These are phyloP conservation scores for Pollenia angustigena DNA, from an alignment of 2,888 invertebrate species.

Conservation along the genomic window DNA sequence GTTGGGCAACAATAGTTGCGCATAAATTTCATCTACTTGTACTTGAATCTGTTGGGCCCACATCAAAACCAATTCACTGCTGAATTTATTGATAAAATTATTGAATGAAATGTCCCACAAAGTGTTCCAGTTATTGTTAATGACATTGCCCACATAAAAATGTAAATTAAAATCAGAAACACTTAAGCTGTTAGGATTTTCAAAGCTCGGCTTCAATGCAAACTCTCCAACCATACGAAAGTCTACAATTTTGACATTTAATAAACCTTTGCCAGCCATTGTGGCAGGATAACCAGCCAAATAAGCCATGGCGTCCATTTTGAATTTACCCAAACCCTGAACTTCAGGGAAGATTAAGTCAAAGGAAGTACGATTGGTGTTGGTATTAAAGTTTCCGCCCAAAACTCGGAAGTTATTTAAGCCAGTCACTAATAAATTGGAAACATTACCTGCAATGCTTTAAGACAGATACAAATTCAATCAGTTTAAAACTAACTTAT, in stretches of 20 bases:
- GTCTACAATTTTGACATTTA: slow-evolving; percentile 76
- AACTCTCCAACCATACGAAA: slow-evolving; percentile 76
- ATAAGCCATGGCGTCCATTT: slow-evolving; percentile 58
- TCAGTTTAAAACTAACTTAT: neutral
- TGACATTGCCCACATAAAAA: slow-evolving; percentile 75
- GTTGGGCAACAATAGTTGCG: slow-evolving; percentile 52
- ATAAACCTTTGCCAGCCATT: slow-evolving; percentile 67
- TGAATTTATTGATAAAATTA: slow-evolving; percentile 74
- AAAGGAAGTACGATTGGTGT: slow-evolving; percentile 73
- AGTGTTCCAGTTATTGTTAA: slow-evolving; percentile 76
- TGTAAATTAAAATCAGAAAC: slow-evolving; percentile 75
- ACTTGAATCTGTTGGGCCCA: slow-evolving; percentile 75
- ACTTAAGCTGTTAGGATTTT: slow-evolving; percentile 69
- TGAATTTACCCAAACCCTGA: slow-evolving; percentile 75
- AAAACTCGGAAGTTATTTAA: slow-evolving; percentile 76
- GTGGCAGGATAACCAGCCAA: slow-evolving; percentile 73
- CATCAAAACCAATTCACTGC: slow-evolving; percentile 68
- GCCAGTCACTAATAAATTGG: slow-evolving; percentile 77
- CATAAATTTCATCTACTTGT: slow-evolving; percentile 45
- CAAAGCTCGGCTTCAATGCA: slow-evolving; percentile 60
- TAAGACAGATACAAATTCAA: neutral
- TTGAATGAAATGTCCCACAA: slow-evolving; percentile 77
- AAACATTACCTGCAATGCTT: slow-evolving; percentile 76
- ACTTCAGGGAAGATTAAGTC: slow-evolving; percentile 76
- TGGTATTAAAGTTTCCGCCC: slow-evolving; percentile 71